Evolutionary conservation across 2,113 vertebrate genomes (phyloP), one percentile per base, ranked within the genome.

Genomic region (Garra rufa): DNA sequence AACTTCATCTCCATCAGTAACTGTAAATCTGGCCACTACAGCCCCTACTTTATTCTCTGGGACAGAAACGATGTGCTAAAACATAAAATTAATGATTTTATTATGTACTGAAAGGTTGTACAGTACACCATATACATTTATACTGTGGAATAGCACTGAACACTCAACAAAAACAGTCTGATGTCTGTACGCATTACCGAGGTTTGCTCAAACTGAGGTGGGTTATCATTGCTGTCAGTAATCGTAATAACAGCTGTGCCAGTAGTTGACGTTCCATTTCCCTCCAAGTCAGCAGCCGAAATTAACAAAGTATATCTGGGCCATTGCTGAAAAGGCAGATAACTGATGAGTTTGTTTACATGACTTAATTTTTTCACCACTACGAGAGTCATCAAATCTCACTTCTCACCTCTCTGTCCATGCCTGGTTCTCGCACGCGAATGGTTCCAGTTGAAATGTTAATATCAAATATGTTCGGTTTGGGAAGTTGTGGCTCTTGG

Each of bases 391-490:
- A n/a, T 3, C 3, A 19, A 69, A 2, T 4, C 30, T 34, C 17
- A 63, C 50, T 34, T 41, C 1, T 88, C 82, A 97, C 96, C 94
- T 96, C 95, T 83, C 92, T 89, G 85, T 96, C 94, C 84, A 97
- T 92, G 3, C 95, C 95, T 0, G 90, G 74, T 9, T 88, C 81
- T 2, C 94, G 75, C 85, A 96, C 93, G 0, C 91, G 93, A 89
- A 97, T 96, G 82, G 91, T 6, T 21, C 96, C 96, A 0, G 57
- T 91, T 1, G 41, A 0, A 0, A 14, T 19, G 43, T 96, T 87
- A 41, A 97, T 94, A 55, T 88, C 90, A 86, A 97, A 97, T 94
- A 96, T 96, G 0, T 0, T 17, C 0, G 57, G 4, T 2, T 84
- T 14, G 0, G 85, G 70, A 0, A 71, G 1, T 21, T 0, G 0